Evolutionary conservation across 2,113 vertebrate species (phyloP), one percentile per base, ranked within the genome.

Genomic region (Nannobrachium achirus): DNA sequence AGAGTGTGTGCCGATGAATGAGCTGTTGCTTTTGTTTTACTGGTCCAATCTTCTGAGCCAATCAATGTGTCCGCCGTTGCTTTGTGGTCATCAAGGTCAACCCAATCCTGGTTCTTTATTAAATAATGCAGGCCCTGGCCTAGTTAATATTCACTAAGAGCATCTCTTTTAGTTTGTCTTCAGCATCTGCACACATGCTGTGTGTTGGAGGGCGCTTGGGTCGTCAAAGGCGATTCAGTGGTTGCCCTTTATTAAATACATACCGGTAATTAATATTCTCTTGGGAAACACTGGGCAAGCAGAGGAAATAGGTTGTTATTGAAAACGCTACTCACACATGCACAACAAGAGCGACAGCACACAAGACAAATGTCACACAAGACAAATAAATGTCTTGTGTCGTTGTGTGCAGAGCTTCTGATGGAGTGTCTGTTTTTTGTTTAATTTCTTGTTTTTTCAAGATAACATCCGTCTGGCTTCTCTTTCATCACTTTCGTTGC

Each of bases 221-320:
- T 79, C 76, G 69, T 50, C 0, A 2, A 71, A 73, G 63, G 73
- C 38, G 7, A 81, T 76, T 80, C 63, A 56, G 62, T 82, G 50
- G 10, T 69, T 79, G 53, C 71, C 81, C 61, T 81, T 85, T 80
- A 82, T 84, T 78, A 81, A 88, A 79, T 59, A 69, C 62, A 74
- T 64, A n/a, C n/a, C n/a, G n/a, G n/a, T n/a, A 65, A 69, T 85
- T 88, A 73, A 82, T 84, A 83, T 90, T 89, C 78, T 69, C 68
- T 86, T 53, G 68, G 79, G 84, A 81, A 83, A 73, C 48, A 60
- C 76, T 45, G 62, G 45, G 64, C 7, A 60, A 38, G 70, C n/a
- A 45, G 4, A 19, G 8, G 15, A 8, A 9, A 76, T 52, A 69
- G 66, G 67, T 72, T 66, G 63, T 66, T 63, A 70, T 49, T 69